phyloP scores from a whole-genome alignment of 2,797 vertebrate genomes.

The Cynopterus sphinx region DNA sequence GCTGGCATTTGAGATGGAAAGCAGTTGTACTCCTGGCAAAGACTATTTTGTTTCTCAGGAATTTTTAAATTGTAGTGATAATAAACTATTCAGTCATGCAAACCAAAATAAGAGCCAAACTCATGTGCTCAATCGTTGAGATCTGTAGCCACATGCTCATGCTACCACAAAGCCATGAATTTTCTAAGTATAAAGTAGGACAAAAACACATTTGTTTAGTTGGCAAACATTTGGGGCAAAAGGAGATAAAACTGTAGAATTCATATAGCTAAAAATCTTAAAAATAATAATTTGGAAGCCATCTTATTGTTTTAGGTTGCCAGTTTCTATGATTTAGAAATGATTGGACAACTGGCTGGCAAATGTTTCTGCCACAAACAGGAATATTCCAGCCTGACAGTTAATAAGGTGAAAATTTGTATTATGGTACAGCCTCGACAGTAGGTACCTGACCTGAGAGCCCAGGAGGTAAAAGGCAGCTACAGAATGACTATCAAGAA shows the following conservation, averaged over 20 bases:
- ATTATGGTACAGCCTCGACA: fast-evolving
- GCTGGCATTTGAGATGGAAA: constrained; percentile 51
- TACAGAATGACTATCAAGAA: background rate
- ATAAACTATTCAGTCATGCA: constrained; percentile 68
- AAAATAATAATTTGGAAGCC: background rate
- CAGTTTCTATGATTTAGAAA: constrained; percentile 13
- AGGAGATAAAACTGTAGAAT: background rate
- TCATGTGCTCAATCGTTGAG: background rate
- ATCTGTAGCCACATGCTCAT: constrained; percentile 56
- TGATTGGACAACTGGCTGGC: background rate
- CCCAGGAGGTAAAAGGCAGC: background rate
- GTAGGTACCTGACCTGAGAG: background rate
- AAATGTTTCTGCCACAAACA: background rate
- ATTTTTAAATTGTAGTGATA: constrained; percentile 59
- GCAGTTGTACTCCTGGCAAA: constrained; percentile 64
- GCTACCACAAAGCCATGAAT: constrained; percentile 21
- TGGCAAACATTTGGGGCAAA: constrained; percentile 38
- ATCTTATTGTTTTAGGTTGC: background rate
- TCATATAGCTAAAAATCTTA: background rate
- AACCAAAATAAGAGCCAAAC: constrained; percentile 56
- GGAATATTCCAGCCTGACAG: background rate
- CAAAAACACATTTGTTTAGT: constrained; percentile 4
- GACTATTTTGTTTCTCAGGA: constrained; percentile 47
- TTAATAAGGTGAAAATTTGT: background rate
- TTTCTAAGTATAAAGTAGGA: constrained; percentile 4